Percentiles rank a stretch among this genome's conserved stretches.
These are phyloP conservation scores for Taenaris catops DNA, from an alignment of 2,888 invertebrate species.

Conservation along the genomic window DNA sequence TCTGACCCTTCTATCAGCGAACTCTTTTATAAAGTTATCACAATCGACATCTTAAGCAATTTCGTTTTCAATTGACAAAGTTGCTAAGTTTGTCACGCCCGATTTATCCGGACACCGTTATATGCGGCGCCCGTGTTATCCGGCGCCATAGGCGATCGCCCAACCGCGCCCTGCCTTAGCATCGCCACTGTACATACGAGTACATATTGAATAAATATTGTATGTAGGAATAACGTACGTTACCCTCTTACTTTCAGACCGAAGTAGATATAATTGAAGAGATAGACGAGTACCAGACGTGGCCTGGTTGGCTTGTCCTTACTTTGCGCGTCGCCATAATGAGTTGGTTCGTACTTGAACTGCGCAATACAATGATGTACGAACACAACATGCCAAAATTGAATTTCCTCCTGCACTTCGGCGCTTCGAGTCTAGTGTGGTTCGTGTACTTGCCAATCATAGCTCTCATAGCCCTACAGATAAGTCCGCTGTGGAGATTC, in stretches of 20 bases:
- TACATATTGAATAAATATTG: too few relatives aligned
- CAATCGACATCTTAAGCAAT: too few relatives aligned
- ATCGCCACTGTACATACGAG: too few relatives aligned
- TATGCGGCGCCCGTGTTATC: too few relatives aligned
- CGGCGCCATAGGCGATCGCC: too few relatives aligned
- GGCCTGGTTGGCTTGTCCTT: conserved; percentile 97
- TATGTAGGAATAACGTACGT: too few relatives aligned
- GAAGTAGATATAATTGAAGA: conserved; percentile 98
- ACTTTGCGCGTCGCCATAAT: conserved; percentile 91
- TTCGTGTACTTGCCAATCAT: conserved; percentile 98
- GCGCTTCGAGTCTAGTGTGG: conserved; percentile 98
- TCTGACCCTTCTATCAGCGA: too few relatives aligned
- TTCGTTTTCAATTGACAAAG: too few relatives aligned
- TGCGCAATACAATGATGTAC: conserved; percentile 77
- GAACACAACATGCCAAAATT: conserved; percentile 84
- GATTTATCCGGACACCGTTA: too few relatives aligned
- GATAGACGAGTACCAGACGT: conserved; percentile 97
- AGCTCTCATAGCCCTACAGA: conserved; percentile 94
- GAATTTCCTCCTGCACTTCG: conserved; percentile 97
- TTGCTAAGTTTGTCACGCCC: too few relatives aligned
- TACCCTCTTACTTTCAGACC: conserved; percentile 86
- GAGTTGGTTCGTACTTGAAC: conserved; percentile 91
- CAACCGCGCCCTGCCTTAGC: too few relatives aligned
- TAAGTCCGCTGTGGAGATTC: conserved; percentile 97
- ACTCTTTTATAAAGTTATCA: too few relatives aligned